phyloP scores from a whole-genome alignment of 2,888 invertebrate species.

The Beris morrisii region DNA sequence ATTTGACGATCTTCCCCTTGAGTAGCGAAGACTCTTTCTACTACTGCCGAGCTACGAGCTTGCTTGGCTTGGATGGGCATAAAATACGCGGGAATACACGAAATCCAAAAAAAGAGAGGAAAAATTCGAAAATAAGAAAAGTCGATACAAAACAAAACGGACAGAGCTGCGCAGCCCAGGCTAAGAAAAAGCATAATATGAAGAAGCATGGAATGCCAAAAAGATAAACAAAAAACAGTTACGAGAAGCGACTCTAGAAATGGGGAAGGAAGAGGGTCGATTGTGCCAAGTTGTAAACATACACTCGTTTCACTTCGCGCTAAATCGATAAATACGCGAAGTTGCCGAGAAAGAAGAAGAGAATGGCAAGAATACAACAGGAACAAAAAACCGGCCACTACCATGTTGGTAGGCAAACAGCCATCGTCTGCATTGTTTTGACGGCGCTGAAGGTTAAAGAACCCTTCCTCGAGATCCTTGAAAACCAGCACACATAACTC shows the following conservation, averaged over 20 bases:
- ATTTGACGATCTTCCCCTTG: too few species aligned
- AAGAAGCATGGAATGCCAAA: conserved; percentile 29
- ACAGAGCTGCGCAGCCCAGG: conserved; percentile 1
- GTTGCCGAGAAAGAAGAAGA: neutral
- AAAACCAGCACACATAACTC: conserved; percentile 29
- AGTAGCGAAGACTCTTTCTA: too few species aligned
- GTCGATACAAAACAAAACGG: neutral
- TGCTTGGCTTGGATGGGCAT: too few species aligned
- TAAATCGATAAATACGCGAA: conserved; percentile 29
- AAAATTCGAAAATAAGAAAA: conserved; percentile 9
- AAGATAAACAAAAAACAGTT: conserved; percentile 32
- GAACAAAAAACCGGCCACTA: conserved; percentile 27
- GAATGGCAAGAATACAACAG: neutral
- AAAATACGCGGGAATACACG: too few species aligned
- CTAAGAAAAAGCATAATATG: conserved; percentile 4
- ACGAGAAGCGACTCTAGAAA: conserved; percentile 10
- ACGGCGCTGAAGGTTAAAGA: conserved; percentile 41
- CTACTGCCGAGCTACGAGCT: too few species aligned
- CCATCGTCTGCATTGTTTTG: conserved; percentile 38
- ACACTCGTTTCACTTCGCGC: conserved; percentile 31
- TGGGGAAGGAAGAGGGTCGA: conserved; percentile 19
- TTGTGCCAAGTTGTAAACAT: conserved; percentile 31
- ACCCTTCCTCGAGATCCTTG: conserved; percentile 39
- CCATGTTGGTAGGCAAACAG: conserved; percentile 20
- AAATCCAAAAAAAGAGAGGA: conserved; percentile 15